Conservation (phyloP, 1,140 invertebrate genomes). For the Heliconius hewitsoni region DNA sequence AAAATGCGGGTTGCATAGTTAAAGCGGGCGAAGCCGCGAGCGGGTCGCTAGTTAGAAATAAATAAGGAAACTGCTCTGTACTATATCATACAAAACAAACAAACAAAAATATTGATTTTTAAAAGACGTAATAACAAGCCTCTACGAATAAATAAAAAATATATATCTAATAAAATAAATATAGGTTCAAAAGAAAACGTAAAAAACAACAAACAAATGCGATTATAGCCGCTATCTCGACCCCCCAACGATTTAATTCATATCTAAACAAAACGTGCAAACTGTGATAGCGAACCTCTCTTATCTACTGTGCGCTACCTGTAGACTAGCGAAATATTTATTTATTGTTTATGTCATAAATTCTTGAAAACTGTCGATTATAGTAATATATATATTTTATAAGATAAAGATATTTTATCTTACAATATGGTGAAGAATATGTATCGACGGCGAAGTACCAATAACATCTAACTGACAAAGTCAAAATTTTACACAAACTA, state of each 20-base stretch:
- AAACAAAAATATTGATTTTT: no score
- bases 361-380: not conserved
- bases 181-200: not conserved
- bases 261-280: not conserved
- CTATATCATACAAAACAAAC: no score
- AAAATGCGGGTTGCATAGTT: no score
- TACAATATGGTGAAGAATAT: no score
- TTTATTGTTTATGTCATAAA: not conserved
- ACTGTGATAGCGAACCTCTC: not conserved
- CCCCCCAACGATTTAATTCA: slow-evolving; percentile 24
- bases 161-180: not conserved
- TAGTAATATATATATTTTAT: not conserved
- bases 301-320: slow-evolving; percentile 7
- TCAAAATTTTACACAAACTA: no score
- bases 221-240: slow-evolving; percentile 17
- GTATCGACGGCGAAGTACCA: no score
- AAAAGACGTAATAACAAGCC: no score
- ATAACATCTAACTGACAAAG: no score
- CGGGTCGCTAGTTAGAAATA: no score
- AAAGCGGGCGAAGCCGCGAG: no score
- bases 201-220: not conserved
- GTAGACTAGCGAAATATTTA: not conserved
- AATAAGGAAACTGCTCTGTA: no score
- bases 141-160: not conserved
- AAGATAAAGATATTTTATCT: no score